Conservation (phyloP, 2,888 invertebrate species). For the Microdon myrmicae region DNA sequence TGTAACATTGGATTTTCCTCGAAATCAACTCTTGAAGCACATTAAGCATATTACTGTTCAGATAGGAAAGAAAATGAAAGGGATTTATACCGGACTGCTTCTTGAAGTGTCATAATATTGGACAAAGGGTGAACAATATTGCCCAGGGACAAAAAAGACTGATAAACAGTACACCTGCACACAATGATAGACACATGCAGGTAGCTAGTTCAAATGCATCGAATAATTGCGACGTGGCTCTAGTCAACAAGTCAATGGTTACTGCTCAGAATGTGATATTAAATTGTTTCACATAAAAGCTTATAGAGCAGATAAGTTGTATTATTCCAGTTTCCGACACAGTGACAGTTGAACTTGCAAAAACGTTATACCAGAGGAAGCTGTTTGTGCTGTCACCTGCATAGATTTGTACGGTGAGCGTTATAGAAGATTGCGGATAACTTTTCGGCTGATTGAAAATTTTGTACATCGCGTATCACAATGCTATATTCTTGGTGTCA, state of each 20-base stretch:
- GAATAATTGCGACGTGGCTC: slow-evolving; percentile 68
- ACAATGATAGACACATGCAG: slow-evolving; percentile 87
- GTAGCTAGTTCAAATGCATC: slow-evolving; percentile 72
- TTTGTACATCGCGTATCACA: too few species aligned
- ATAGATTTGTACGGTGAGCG: too few species aligned
- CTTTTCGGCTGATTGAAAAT: too few species aligned
- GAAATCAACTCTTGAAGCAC: slow-evolving; percentile 91
- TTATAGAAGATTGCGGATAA: too few species aligned
- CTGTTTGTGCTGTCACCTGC: too few species aligned
- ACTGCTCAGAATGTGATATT: slow-evolving; percentile 95
- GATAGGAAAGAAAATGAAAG: slow-evolving; percentile 71
- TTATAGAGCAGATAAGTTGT: slow-evolving; percentile 90
- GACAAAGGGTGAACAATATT: slow-evolving; percentile 68
- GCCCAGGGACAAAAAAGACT: slow-evolving; percentile 72
- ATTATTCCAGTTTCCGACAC: slow-evolving; percentile 91
- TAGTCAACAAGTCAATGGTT: slow-evolving; percentile 76
- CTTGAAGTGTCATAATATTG: slow-evolving; percentile 68
- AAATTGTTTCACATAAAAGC: slow-evolving; percentile 93
- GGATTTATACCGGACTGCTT: slow-evolving; percentile 63
- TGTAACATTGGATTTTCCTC: slow-evolving; percentile 96
- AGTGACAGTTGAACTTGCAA: slow-evolving; percentile 71
- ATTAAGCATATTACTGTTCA: slow-evolving; percentile 95
- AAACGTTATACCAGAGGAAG: too few species aligned
- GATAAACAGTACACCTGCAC: slow-evolving; percentile 89
- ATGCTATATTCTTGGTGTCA: too few species aligned